Evolutionary conservation across 2,888 invertebrate genomes (phyloP).

Genomic region (Habroteleia sp.): DNA sequence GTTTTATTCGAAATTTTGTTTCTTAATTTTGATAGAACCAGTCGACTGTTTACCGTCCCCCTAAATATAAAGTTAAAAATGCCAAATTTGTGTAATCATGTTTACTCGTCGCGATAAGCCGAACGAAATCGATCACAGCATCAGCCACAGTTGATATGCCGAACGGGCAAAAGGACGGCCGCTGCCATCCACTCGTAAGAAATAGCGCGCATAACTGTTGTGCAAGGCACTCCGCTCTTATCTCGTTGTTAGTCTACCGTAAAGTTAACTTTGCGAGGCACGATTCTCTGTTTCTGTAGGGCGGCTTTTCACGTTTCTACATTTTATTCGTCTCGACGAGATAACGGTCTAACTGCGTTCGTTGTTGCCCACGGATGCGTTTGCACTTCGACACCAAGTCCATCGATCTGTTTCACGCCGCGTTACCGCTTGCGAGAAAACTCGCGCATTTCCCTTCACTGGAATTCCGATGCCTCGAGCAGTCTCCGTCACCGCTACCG

Average conservation of each 20-base stretch:
- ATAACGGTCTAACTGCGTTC: slow-evolving; percentile 68
- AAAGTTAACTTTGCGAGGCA: slow-evolving; percentile 73
- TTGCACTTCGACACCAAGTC: slow-evolving; percentile 51
- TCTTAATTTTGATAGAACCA: no score
- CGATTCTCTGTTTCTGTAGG: slow-evolving; percentile 53
- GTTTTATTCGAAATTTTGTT: no score
- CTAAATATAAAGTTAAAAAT: no score
- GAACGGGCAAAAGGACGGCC: slow-evolving; percentile 41
- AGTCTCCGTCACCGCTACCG: slow-evolving; percentile 1
- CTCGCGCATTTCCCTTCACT: slow-evolving; percentile 58
- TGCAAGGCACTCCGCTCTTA: slow-evolving; percentile 68
- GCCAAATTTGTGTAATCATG: no score
- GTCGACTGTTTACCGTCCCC: no score
- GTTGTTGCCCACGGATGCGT: slow-evolving; percentile 50
- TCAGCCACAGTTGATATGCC: slow-evolving; percentile 4
- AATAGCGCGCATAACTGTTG: slow-evolving; percentile 74
- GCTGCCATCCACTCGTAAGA: slow-evolving; percentile 64
- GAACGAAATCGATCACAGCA: slow-evolving; percentile 35
- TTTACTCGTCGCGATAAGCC: slow-evolving; percentile 18
- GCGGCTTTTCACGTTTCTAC: slow-evolving; percentile 70
- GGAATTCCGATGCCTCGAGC: slow-evolving; percentile 29
- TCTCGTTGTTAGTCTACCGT: slow-evolving; percentile 74
- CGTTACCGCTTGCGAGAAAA: slow-evolving; percentile 52
- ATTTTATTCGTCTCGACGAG: slow-evolving; percentile 71
- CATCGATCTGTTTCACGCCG: slow-evolving; percentile 58